Percentiles rank a stretch among this genome's conserved stretches.
phyloP scores from a whole-genome alignment of 2,888 invertebrate genomes.

The Philopedon plagiatum region DNA sequence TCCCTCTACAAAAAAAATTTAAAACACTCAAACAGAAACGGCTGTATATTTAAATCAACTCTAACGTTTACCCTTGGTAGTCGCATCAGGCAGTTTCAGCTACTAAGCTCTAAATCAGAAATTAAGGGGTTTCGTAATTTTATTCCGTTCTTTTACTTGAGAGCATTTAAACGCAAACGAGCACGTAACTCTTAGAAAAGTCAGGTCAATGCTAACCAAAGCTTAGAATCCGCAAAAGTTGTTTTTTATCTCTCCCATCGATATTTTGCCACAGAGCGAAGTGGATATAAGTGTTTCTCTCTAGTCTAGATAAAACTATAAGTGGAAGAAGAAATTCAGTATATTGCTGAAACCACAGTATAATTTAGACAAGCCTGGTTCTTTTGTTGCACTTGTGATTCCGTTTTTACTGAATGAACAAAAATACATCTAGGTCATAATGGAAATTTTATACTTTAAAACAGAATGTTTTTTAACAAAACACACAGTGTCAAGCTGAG shows the following conservation, averaged over 20 bases:
- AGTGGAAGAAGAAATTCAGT: slow-evolving; percentile 12
- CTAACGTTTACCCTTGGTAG: too few relatives aligned
- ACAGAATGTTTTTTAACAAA: background rate
- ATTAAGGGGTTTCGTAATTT: background rate
- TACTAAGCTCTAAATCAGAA: background rate
- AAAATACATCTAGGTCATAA: background rate
- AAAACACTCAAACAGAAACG: too few relatives aligned
- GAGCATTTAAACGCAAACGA: background rate
- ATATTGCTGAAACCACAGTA: slow-evolving; percentile 26
- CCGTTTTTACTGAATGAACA: background rate
- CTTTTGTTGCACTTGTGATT: background rate
- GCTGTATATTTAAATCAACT: too few relatives aligned
- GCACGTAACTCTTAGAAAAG: slow-evolving; percentile 15
- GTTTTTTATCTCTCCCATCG: slow-evolving; percentile 37
- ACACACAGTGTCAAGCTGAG: too few relatives aligned
- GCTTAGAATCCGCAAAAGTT: slow-evolving; percentile 38
- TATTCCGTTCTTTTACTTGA: background rate
- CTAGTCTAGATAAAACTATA: slow-evolving; percentile 27
- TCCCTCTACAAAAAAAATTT: too few relatives aligned
- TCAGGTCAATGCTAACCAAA: slow-evolving; percentile 33
- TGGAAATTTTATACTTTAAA: background rate
- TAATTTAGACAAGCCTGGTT: slow-evolving; percentile 18
- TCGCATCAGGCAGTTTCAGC: too few relatives aligned
- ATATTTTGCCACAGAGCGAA: slow-evolving; percentile 30
- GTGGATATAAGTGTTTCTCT: slow-evolving; percentile 42